Evolutionary conservation across 2,113 vertebrate species (phyloP), one percentile per base, ranked within the genome.

Genomic region (Pimephales promelas): DNA sequence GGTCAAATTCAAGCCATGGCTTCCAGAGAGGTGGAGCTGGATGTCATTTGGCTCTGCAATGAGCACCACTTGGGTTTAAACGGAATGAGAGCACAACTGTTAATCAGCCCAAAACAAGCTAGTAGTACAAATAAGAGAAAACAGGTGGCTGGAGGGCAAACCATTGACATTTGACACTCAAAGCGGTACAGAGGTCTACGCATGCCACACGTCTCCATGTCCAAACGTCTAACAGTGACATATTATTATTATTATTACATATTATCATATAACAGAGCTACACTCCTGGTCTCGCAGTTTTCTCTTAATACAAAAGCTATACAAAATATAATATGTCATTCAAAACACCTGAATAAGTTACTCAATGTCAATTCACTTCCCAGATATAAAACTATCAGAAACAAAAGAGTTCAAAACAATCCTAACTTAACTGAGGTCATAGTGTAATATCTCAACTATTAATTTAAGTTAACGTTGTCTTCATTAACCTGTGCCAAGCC

Each of bases 101-200:
- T 45, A 26, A 14, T 14, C 11, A 71, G 11, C 40, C 13, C 26
- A 71, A 8, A 71, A 71, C 64, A 22, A 68, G 10, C 5, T 40
- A 45, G 22, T 14, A 3, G 22, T 24, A 24, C n/a, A 22, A 71
- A 22, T 40, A 40, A 16, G 10, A 45, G 4, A 78, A 40, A 61
- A 61, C 56, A 78, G 56, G 75, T 61, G 56, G 56, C 8, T 78
- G 56, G 22, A 78, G 54, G 13, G 34, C 7, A 61, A 14, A 78
- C 22, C 9, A 43, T 43, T 45, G 56, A 45, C 36, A 59, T 78
- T 5, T 43, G 56, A 78, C 4, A 10, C n/a, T 61, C 52, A 57
- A 16, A 0, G 31, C 47, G 14, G 14, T 49, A 16, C 22, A 43
- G 22, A 57, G 0, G 34, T 43, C 31, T 56, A 24, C 2, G 2